Percentiles rank a stretch among this genome's conserved stretches.
phyloP scores from a whole-genome alignment of 2,888 invertebrate species.

The Panzeria rudis region DNA sequence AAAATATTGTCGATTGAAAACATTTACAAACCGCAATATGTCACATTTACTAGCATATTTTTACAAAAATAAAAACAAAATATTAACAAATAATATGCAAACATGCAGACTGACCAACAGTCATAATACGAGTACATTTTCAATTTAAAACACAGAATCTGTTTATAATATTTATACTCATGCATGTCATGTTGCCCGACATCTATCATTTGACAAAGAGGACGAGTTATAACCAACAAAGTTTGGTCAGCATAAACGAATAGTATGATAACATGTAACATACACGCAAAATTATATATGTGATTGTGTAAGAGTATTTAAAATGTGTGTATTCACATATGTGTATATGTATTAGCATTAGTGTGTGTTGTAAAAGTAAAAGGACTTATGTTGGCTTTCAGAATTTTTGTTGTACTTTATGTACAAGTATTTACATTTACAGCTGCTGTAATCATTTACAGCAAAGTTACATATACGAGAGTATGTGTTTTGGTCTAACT shows the following conservation, averaged over 20 bases:
- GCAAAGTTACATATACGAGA: not conserved
- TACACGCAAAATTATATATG: not conserved
- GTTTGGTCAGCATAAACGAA: conserved; percentile 24
- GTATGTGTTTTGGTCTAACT: conserved; percentile 7
- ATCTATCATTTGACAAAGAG: conserved; percentile 64
- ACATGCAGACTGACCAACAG: conserved; percentile 3
- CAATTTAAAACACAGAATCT: conserved; percentile 29
- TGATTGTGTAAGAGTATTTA: not conserved
- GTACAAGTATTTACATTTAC: conserved; percentile 14
- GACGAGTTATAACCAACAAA: conserved; percentile 39
- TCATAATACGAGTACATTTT: conserved; percentile 11
- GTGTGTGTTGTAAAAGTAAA: conserved; percentile 1
- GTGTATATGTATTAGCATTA: not conserved
- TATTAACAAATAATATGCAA: conserved; percentile 15
- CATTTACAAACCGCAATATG: conserved; percentile 52
- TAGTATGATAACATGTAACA: not conserved
- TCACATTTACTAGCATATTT: conserved; percentile 28
- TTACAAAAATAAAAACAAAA: not conserved
- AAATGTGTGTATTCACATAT: not conserved
- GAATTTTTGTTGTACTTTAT: conserved; percentile 2
- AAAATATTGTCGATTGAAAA: conserved; percentile 30
- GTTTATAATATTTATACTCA: conserved; percentile 68
- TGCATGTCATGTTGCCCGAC: conserved; percentile 65
- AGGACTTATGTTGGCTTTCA: conserved; percentile 24
- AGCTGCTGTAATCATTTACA: conserved; percentile 28